Evolutionary conservation across 2,113 vertebrate species (phyloP).

Genomic region (Ciconia maguari): DNA sequence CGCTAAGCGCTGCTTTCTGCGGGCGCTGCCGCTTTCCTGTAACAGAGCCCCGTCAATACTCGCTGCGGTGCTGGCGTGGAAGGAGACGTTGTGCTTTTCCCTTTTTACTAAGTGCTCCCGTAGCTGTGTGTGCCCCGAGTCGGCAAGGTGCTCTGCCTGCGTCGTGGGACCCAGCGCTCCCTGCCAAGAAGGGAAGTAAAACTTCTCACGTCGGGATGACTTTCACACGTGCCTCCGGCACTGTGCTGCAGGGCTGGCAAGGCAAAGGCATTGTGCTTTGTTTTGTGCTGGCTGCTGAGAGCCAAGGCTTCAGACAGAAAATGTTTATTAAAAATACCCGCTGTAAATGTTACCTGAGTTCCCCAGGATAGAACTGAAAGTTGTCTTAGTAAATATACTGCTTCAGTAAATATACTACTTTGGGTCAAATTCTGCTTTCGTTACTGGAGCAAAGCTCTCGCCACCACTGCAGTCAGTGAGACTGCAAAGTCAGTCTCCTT

Average conservation of each 20-base stretch:
- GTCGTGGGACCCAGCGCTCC: not conserved
- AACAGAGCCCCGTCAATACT: not conserved
- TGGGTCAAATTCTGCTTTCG: not conserved
- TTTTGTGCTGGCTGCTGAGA: not conserved
- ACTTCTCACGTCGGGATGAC: not conserved
- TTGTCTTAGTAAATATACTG: not conserved
- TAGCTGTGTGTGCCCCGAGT: not conserved
- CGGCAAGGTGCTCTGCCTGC: not conserved
- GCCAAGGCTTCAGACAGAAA: not conserved
- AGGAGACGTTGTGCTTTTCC: not conserved
- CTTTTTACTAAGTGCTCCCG: not conserved
- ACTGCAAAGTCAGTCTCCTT: not conserved
- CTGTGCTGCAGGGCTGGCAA: not conserved
- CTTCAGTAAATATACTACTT: not conserved
- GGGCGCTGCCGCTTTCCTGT: not conserved
- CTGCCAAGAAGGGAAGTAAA: not conserved
- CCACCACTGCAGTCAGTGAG: not conserved
- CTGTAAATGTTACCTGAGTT: not conserved
- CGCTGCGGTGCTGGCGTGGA: fast-evolving
- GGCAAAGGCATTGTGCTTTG: not conserved
- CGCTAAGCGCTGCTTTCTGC: not conserved
- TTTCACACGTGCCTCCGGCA: not conserved
- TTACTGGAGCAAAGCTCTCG: not conserved
- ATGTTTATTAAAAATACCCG: not conserved
- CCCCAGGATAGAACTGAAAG: not conserved